Evolutionary conservation across 2,888 invertebrate species (phyloP).

Genomic region (Dusona sp.): DNA sequence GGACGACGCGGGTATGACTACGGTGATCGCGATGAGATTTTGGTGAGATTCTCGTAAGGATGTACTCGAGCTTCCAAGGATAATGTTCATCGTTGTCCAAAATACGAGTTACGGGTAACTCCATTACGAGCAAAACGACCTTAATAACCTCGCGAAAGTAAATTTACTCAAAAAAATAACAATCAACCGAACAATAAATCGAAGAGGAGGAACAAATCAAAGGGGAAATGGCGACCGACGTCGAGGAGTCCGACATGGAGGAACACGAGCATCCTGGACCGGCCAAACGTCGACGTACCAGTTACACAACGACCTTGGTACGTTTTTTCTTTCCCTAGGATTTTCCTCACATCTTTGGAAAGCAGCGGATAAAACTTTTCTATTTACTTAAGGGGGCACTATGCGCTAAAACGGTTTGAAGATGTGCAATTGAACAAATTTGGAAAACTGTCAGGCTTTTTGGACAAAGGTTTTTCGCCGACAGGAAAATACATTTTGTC

Average conservation of each 20-base stretch:
- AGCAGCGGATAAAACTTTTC: neutral
- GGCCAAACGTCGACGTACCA: conserved; percentile 78
- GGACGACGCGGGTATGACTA: neutral
- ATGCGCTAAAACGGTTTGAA: neutral
- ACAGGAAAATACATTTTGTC: too few relatives aligned
- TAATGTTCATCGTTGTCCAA: neutral
- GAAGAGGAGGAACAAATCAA: neutral
- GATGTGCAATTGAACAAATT: neutral
- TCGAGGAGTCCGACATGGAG: conserved; percentile 82
- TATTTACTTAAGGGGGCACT: neutral
- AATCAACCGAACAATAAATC: neutral
- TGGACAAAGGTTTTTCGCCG: too few relatives aligned
- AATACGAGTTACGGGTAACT: conserved; percentile 7
- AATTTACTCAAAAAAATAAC: neutral
- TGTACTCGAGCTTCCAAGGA: neutral
- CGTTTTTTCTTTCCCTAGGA: neutral
- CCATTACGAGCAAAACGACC: neutral
- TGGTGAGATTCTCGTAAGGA: neutral
- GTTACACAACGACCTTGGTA: neutral
- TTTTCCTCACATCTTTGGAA: neutral
- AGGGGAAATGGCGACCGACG: conserved; percentile 80
- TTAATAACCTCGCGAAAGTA: neutral
- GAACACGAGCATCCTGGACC: conserved; percentile 80
- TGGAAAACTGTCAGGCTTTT: too few relatives aligned
- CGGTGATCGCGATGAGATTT: neutral